A percentile compares a stretch with the other conserved stretches of the same genome.
Conservation (phyloP, 2,797 vertebrate genomes). For the Anas georgica region DNA sequence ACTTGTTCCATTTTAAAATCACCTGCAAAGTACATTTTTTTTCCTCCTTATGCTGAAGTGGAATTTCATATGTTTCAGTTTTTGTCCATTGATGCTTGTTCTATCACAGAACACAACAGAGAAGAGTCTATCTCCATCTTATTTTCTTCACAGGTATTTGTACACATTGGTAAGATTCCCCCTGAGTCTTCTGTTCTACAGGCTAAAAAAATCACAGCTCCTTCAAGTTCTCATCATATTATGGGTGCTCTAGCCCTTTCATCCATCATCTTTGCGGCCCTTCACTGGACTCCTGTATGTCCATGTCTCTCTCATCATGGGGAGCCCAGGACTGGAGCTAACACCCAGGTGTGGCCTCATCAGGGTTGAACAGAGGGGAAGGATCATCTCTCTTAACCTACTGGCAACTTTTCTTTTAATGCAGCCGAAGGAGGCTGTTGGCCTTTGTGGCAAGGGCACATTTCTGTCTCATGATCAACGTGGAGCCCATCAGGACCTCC, state of each 20-base stretch:
- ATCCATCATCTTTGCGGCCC: not conserved
- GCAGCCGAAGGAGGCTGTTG: not conserved
- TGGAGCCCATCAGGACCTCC: not conserved
- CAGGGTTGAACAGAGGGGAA: not conserved
- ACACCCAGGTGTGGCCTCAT: not conserved
- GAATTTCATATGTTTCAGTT: not conserved
- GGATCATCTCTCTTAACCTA: not conserved
- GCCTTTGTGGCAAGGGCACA: not conserved
- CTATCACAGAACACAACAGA: not conserved
- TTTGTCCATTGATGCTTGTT: not conserved
- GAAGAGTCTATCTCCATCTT: not conserved
- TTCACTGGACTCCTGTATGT: not conserved
- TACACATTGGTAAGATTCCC: not conserved
- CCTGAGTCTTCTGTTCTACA: not conserved
- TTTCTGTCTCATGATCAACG: not conserved
- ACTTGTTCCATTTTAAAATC: not conserved
- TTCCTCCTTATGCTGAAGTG: not conserved
- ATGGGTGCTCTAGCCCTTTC: not conserved
- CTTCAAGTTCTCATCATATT: not conserved
- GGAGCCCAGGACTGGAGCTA: not conserved
- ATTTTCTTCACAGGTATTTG: not conserved
- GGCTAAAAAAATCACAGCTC: not conserved
- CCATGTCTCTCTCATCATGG: not conserved
- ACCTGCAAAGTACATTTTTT: not conserved
- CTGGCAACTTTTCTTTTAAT: not conserved